Evolutionary conservation across 2,888 invertebrate genomes (phyloP), one percentile per base, ranked within the genome.

Genomic region (Nipponacmea schrenckii): DNA sequence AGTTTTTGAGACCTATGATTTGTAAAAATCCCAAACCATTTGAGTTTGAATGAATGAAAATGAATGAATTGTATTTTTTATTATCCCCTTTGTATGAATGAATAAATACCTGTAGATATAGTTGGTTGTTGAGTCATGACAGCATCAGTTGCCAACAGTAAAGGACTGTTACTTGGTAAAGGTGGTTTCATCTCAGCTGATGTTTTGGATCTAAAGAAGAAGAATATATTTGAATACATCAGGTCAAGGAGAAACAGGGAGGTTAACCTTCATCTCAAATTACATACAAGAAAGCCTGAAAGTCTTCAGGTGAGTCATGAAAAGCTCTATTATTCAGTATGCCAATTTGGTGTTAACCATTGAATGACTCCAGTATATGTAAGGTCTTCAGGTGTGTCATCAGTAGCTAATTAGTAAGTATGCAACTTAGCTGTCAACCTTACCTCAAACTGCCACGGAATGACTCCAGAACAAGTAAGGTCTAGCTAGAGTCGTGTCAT

Each of bases 361-460:
- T 96, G 96, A 24, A 95, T 95, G 85, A 94, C 93, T 1, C 95
- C 94, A 85, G 94, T 94, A 73, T 96, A 95, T 67, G 93, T 93
- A 83, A 97, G 88, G 87, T 97, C 96, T 77, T 87, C 75, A 0
- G 83, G 80, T 12, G 83, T 80, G 71, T 86, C 87, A 56, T 86
- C 87, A 2, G 83, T 81, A 14, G 84, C 76, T 64, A 86, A n/a
- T n/a, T n/a, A n/a, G n/a, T n/a, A n/a, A n/a, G n/a, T n/a, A n/a
- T n/a, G n/a, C n/a, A n/a, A n/a, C n/a, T n/a, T n/a, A n/a, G n/a
- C n/a, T n/a, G n/a, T n/a, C n/a, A n/a, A n/a, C n/a, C n/a, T n/a
- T n/a, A n/a, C n/a, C n/a, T n/a, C n/a, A n/a, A n/a, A n/a, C n/a
- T n/a, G n/a, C n/a, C n/a, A 98, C 90, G 96, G 96, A 24, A 95